These are phyloP conservation scores for Scolanthus callimorphus DNA, from an alignment of 92 coral and sea anemone genomes.

Conservation along the genomic window DNA sequence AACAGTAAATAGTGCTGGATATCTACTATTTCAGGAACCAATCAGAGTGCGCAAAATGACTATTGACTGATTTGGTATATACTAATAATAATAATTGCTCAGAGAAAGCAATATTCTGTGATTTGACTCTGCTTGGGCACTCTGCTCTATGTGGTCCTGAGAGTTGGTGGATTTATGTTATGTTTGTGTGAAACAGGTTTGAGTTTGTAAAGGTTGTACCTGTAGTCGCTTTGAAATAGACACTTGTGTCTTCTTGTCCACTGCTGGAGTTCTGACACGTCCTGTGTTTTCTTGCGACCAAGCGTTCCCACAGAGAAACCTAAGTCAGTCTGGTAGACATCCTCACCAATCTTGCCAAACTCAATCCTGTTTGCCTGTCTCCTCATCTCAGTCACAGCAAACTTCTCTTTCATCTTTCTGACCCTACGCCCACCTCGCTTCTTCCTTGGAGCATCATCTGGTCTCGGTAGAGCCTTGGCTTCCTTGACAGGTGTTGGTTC, in stretches of 20 bases:
- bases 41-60: no score
- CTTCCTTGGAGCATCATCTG: slow-evolving; percentile 97
- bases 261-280: slow-evolving; percentile 89
- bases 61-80: no score
- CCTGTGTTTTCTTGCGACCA: slow-evolving; percentile 90
- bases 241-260: slow-evolving; percentile 97
- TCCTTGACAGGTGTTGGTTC: slow-evolving; percentile 96
- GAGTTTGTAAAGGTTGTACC: slow-evolving; percentile 26
- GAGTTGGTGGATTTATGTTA: neutral
- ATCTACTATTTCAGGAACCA: no score
- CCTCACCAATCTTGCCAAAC: slow-evolving; percentile 98
- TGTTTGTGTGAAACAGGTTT: neutral
- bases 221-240: slow-evolving; percentile 93
- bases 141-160: no score
- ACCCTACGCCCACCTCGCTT: slow-evolving; percentile 98
- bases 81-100: no score
- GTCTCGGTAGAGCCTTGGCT: slow-evolving; percentile 93
- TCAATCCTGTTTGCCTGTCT: slow-evolving; percentile 97
- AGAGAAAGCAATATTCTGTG: no score
- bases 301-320: slow-evolving; percentile 96
- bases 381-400: slow-evolving; percentile 97
- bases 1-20: no score
- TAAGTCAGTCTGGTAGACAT: slow-evolving; percentile 95
- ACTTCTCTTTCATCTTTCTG: slow-evolving; percentile 98
- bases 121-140: no score